Conservation (phyloP, 2,113 vertebrate species). For the Corvus moneduloides region DNA sequence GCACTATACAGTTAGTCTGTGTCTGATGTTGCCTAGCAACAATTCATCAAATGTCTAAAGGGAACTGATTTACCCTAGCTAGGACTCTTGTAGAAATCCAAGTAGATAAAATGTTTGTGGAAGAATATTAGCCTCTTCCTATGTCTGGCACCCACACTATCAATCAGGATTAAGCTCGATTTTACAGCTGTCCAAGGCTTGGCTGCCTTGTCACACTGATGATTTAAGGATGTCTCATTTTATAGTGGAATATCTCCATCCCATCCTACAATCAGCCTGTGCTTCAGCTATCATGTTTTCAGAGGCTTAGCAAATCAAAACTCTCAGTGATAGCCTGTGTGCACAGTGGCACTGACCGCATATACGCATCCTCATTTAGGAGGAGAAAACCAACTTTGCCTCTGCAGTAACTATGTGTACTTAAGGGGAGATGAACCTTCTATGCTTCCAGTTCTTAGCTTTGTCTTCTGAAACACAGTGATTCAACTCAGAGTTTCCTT, state of each 20-base stretch:
- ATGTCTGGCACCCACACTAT: background rate
- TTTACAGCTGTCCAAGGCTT: background rate
- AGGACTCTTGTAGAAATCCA: background rate
- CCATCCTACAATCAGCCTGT: background rate
- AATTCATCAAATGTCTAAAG: conserved; percentile 6
- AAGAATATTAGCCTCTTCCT: conserved; percentile 13
- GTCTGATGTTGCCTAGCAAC: conserved; percentile 17
- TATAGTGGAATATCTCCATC: background rate
- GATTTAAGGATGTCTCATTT: conserved; percentile 2
- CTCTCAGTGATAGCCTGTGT: background rate
- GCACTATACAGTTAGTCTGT: background rate
- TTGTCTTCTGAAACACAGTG: background rate
- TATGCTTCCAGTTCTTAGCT: background rate
- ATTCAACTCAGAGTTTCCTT: background rate
- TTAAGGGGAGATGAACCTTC: background rate
- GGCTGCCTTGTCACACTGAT: background rate
- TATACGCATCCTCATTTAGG: background rate
- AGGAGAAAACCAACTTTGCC: background rate
- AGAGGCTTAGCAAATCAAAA: background rate
- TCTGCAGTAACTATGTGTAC: background rate
- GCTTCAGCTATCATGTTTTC: background rate
- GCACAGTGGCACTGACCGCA: background rate
- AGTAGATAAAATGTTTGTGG: background rate
- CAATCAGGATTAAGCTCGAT: background rate
- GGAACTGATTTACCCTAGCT: background rate